A percentile compares a stretch with the other conserved stretches of the same genome.
phyloP scores from a whole-genome alignment of 2,888 invertebrate genomes.

The Herminia tarsipennalis region DNA sequence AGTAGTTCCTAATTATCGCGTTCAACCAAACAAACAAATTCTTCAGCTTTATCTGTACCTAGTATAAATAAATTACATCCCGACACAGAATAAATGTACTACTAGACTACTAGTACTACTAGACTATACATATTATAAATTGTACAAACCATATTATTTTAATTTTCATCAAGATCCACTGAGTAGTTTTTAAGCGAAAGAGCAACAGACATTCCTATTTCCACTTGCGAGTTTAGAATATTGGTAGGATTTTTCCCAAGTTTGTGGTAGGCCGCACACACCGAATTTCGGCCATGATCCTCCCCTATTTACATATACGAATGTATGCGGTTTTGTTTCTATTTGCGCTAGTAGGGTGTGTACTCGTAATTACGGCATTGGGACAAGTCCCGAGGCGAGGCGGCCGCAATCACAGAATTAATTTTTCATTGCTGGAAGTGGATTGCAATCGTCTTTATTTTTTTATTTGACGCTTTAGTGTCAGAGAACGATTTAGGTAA shows the following conservation, averaged over 20 bases:
- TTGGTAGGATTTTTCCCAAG: slow-evolving; percentile 41
- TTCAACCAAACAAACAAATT: too few relatives aligned
- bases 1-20: too few relatives aligned
- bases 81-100: too few relatives aligned
- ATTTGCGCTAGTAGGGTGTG: slow-evolving; percentile 78
- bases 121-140: not conserved
- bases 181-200: slow-evolving; percentile 1
- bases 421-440: slow-evolving; percentile 34
- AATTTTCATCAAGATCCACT: not conserved
- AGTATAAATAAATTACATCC: too few relatives aligned
- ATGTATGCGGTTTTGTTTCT: slow-evolving; percentile 81
- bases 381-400: slow-evolving; percentile 73
- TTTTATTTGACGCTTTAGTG: too few relatives aligned
- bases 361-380: slow-evolving; percentile 80
- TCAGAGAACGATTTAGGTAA: too few relatives aligned
- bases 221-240: slow-evolving; percentile 13
- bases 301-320: slow-evolving; percentile 78
- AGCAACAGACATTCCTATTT: too few relatives aligned
- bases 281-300: slow-evolving; percentile 56
- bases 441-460: too few relatives aligned
- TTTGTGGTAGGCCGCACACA: slow-evolving; percentile 38
- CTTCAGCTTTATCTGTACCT: too few relatives aligned
- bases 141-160: not conserved
- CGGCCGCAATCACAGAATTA: slow-evolving; percentile 62
- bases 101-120: too few relatives aligned